Evolutionary conservation across 2,888 invertebrate species (phyloP), one percentile per base, ranked within the genome.

Genomic region (Candidula unifasciata): DNA sequence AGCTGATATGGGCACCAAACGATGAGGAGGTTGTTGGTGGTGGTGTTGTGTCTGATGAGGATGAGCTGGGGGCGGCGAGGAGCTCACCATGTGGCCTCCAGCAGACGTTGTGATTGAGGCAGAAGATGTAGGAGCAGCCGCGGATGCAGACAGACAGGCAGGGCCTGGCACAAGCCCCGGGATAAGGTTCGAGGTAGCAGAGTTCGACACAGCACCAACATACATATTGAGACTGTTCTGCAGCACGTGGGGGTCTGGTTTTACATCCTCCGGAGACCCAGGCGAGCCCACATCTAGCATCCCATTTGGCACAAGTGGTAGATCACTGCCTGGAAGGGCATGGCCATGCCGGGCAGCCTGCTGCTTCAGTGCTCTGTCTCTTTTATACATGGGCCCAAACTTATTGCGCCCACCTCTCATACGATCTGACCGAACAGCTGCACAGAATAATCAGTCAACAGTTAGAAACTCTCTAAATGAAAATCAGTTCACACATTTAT

Each of bases 401-500:
- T 99, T 99, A 95, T 99, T 99, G 89, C 99, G 96, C 69, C 99
- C 99, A 57, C 99, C 99, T 88, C 99, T 95, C 99, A 99, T 99
- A 92, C 99, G 96, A 94, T 99, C 99, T 87, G 98, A 98, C 94
- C 99, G 96, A 87, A 99, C 99, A 92, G 99, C 99, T 99, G 95
- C 8, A 87, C 69, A 80, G 1, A 5, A 66, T 13, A 66, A 8
- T 33, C 35, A 37, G 37, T 3, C 3, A 71, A 35, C 2, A 69
- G 18, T 35, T 6, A 33, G 3, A 33, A 35, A 27, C 68, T 6
- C 30, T 64, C 21, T 21, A 21, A 68, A n/a, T 27, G 16, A n/a
- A n/a, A 10, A 54, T 10, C 57, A 16, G 57, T 54, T 54, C 10
- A 54, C 10, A 54, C 18, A 54, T 54, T 16, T n/a, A n/a, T n/a